A percentile compares a stretch with the other conserved stretches of the same genome.
These are phyloP conservation scores for Gari tellinella DNA, from an alignment of 2,888 invertebrate species.

Conservation along the genomic window DNA sequence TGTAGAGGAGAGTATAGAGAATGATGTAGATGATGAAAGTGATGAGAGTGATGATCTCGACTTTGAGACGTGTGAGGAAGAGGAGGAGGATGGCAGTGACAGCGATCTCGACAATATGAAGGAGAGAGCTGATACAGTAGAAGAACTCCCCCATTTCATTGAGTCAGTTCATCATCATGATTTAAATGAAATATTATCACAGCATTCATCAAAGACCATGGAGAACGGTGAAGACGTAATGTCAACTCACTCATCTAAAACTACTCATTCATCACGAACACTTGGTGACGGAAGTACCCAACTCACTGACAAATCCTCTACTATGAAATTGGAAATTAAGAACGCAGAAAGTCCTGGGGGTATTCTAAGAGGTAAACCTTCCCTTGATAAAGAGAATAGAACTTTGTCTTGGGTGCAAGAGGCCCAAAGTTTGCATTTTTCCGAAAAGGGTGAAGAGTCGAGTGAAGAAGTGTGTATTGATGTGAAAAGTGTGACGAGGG, in stretches of 20 bases:
- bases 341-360: conserved; percentile 14
- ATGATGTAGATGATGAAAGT: conserved; percentile 72
- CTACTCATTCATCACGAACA: conserved; percentile 76
- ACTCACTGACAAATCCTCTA: conserved; percentile 47
- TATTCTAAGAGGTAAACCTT: conserved; percentile 57
- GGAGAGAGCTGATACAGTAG: conserved; percentile 61
- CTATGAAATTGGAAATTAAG: conserved; percentile 31
- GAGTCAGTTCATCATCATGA: conserved; percentile 79
- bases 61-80: conserved; percentile 5
- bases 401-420: conserved; percentile 82
- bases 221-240: conserved; percentile 76
- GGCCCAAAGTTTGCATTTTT: conserved; percentile 67
- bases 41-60: conserved; percentile 41
- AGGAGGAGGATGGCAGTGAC: conserved; percentile 14
- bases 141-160: conserved; percentile 73
- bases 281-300: conserved; percentile 70
- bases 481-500: conserved; percentile 18
- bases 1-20: conserved; percentile 78
- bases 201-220: conserved; percentile 77
- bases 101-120: conserved; percentile 33
- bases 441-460: conserved; percentile 13
- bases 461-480: conserved; percentile 19
- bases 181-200: conserved; percentile 79
- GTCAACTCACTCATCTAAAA: conserved; percentile 77
- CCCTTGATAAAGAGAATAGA: conserved; percentile 76